Evolutionary conservation across 2,797 vertebrate species (phyloP), one percentile per base, ranked within the genome.

Genomic region (Hoplostethus atlanticus): DNA sequence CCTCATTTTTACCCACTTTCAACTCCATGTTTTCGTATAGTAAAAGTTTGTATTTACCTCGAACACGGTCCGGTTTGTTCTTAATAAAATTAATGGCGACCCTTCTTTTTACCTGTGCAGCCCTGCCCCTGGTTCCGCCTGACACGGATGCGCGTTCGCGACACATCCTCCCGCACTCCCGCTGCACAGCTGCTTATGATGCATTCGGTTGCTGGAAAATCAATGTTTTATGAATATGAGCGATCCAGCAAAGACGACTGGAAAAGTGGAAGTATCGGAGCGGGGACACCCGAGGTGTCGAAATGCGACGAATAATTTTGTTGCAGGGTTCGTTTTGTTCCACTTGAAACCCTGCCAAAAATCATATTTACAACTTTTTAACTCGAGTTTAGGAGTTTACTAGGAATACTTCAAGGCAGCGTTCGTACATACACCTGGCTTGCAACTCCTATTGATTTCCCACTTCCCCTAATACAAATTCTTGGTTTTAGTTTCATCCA

Each of bases 81-180:
- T 2, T 4, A 34, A 5, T 16, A 5, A 9, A 2, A 3, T 10
- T 9, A 53, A 61, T 40, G 62, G 48, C 47, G 16, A 0, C 1
- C 9, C 62, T 9, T 9, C 34, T 61, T 51, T 54, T 16, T 81
- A 90, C 88, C 84, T 90, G 84, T 68, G 3, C 12, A 21, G 42
- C 2, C 50, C 44, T 47, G 1, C 12, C 13, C 6, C 13, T 3
- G 50, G 64, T 73, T 15, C 63, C 82, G 52, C 85, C 85, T 79
- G 73, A 30, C 11, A 7, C 21, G 12, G 31, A 6, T 40, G 58
- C 28, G 59, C 68, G 77, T 68, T 15, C 59, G 1, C 42, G 3
- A 11, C 21, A 44, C 10, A 1, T 16, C 40, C 44, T n/a, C 7
- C 67, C 53, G 15, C 85, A 5, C 25, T 56, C 31, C 58, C 12